A percentile compares a stretch with the other conserved stretches of the same genome.
Conservation (phyloP, 2,113 vertebrate genomes). For the Atractosteus spatula region DNA sequence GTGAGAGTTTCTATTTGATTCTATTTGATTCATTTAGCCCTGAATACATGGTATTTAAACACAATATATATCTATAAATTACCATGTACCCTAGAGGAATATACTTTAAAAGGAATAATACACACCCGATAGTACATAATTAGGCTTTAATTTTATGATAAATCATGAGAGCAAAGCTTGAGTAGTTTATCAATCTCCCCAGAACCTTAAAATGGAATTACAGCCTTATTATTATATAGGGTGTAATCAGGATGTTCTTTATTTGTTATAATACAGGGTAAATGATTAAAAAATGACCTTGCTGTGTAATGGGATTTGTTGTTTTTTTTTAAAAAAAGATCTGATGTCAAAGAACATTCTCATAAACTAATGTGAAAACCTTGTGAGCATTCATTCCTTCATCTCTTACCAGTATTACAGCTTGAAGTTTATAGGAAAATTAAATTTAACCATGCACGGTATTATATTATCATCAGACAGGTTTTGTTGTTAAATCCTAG, state of each 20-base stretch:
- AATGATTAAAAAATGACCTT: too few relatives aligned
- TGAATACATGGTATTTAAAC: constrained; percentile 43
- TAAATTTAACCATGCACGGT: too few relatives aligned
- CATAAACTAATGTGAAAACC: too few relatives aligned
- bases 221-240: constrained; percentile 46
- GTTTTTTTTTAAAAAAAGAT: too few relatives aligned
- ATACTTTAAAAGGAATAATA: constrained; percentile 48
- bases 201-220: constrained; percentile 64
- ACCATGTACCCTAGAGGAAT: constrained; percentile 54
- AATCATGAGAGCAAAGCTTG: constrained; percentile 54
- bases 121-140: constrained; percentile 64
- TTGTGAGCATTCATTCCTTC: too few relatives aligned
- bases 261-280: constrained; percentile 21
- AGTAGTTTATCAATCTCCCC: constrained; percentile 66
- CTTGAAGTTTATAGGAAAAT: too few relatives aligned
- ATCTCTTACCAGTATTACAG: too few relatives aligned
- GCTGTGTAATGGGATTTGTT: too few relatives aligned
- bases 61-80: constrained; percentile 53
- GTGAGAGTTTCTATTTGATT: not conserved
- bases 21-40: constrained; percentile 56
- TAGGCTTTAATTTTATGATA: constrained; percentile 69
- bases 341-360: too few relatives aligned
- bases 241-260: constrained; percentile 61
- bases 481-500: too few relatives aligned
- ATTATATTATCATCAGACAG: too few relatives aligned